These are phyloP conservation scores for Cephalotes varians DNA, from an alignment of 2,888 invertebrate genomes.

Conservation along the genomic window DNA sequence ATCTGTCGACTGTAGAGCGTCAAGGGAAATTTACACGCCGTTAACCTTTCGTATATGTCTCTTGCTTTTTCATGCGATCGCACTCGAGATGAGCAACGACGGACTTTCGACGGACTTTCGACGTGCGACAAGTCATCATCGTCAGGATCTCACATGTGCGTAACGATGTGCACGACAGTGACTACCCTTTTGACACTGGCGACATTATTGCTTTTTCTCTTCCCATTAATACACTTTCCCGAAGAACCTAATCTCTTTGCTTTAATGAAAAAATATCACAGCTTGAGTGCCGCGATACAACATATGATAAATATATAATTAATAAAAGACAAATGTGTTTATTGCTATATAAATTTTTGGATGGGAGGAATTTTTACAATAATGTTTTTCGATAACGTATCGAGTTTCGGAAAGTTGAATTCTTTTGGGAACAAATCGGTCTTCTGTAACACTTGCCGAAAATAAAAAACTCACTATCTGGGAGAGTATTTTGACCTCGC, in stretches of 20 bases:
- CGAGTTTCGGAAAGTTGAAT: neutral
- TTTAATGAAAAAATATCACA: neutral
- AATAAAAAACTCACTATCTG: neutral
- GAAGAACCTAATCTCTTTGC: neutral
- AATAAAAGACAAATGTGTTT: neutral
- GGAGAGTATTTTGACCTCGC: neutral
- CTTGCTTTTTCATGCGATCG: slow-evolving; percentile 24
- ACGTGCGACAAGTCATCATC: slow-evolving; percentile 13
- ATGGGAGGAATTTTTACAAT: neutral
- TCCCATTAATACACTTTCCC: too few species aligned
- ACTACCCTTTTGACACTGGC: neutral
- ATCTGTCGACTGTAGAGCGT: slow-evolving; percentile 11
- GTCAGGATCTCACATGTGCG: neutral
- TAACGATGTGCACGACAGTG: neutral
- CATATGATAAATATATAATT: neutral
- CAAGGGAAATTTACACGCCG: slow-evolving; percentile 50
- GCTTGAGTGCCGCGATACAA: neutral
- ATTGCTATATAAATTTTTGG: neutral
- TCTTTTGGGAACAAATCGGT: neutral
- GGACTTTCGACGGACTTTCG: neutral
- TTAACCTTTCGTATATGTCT: slow-evolving; percentile 35
- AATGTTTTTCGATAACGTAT: neutral
- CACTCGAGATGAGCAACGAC: neutral
- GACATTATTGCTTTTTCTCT: neutral
- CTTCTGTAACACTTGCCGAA: neutral